These are phyloP conservation scores for Mallateleia sp. DNA, from an alignment of 2,888 invertebrate genomes.

Conservation along the genomic window DNA sequence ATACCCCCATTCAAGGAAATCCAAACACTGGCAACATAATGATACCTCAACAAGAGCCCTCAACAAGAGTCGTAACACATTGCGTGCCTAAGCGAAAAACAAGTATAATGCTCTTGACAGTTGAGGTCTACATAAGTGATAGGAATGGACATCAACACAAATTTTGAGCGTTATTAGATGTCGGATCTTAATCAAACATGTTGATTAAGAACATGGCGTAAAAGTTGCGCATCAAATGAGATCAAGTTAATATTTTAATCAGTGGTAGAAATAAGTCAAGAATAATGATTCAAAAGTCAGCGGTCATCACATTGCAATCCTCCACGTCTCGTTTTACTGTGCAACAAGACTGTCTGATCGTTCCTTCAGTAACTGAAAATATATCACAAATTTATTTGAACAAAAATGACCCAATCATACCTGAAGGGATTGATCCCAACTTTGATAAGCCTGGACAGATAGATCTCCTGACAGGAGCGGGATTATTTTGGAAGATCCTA, in stretches of 20 bases:
- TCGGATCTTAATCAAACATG: slow-evolving; percentile 16
- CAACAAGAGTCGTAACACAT: too few species aligned
- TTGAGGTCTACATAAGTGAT: too few species aligned
- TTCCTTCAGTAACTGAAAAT: not conserved
- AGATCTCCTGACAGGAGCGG: not conserved
- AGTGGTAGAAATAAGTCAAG: not conserved
- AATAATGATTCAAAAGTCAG: not conserved
- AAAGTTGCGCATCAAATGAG: not conserved
- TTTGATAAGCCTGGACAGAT: slow-evolving; percentile 1
- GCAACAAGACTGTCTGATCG: not conserved
- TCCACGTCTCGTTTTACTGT: not conserved
- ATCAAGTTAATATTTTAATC: not conserved
- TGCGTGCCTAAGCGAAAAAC: too few species aligned
- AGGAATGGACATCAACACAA: slow-evolving; percentile 4
- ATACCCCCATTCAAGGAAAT: too few species aligned
- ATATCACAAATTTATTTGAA: slow-evolving; percentile 5
- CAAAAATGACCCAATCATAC: too few species aligned
- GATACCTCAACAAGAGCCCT: too few species aligned
- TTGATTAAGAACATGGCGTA: too few species aligned
- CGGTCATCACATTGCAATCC: not conserved
- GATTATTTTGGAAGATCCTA: slow-evolving; percentile 25
- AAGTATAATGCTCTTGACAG: too few species aligned
- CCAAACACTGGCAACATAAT: too few species aligned
- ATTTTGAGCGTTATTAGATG: slow-evolving; percentile 27
- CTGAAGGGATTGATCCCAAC: slow-evolving; percentile 4